Conservation (phyloP, 2,888 invertebrate genomes). For the Caenorhabditis doughertyi region DNA sequence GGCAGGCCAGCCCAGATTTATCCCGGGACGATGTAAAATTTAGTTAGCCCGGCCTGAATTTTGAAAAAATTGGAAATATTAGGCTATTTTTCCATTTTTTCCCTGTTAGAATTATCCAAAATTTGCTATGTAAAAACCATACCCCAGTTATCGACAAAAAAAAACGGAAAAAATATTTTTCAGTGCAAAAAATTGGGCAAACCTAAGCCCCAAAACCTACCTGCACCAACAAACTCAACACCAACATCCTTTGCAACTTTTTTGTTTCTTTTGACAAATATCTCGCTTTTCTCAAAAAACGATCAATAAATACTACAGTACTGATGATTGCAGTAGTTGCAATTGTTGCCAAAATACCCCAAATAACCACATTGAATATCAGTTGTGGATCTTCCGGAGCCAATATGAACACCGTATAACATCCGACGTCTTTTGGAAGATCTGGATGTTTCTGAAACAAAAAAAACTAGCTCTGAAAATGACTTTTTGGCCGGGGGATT, state of each 20-base stretch:
- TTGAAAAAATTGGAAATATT: too few species aligned
- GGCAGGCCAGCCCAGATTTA: too few species aligned
- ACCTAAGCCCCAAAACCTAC: background rate
- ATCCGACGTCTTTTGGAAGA: background rate
- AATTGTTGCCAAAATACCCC: background rate
- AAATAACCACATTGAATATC: background rate
- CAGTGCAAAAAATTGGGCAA: too few species aligned
- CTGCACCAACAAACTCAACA: constrained; percentile 30
- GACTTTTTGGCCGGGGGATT: too few species aligned
- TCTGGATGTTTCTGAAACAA: background rate
- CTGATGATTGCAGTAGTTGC: background rate
- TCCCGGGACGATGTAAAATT: too few species aligned
- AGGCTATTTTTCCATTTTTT: too few species aligned
- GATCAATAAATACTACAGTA: background rate
- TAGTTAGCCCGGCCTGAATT: too few species aligned
- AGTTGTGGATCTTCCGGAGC: constrained; percentile 1
- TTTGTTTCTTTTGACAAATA: constrained; percentile 13
- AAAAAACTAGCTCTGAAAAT: background rate
- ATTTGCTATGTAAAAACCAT: too few species aligned
- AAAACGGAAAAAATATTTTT: background rate
- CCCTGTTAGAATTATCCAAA: too few species aligned
- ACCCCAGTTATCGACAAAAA: too few species aligned
- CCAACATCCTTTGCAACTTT: constrained; percentile 18
- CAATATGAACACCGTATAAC: constrained; percentile 4
- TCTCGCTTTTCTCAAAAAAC: background rate